Evolutionary conservation across 2,113 vertebrate genomes (phyloP), one percentile per base, ranked within the genome.

Genomic region (Podilymbus podiceps): DNA sequence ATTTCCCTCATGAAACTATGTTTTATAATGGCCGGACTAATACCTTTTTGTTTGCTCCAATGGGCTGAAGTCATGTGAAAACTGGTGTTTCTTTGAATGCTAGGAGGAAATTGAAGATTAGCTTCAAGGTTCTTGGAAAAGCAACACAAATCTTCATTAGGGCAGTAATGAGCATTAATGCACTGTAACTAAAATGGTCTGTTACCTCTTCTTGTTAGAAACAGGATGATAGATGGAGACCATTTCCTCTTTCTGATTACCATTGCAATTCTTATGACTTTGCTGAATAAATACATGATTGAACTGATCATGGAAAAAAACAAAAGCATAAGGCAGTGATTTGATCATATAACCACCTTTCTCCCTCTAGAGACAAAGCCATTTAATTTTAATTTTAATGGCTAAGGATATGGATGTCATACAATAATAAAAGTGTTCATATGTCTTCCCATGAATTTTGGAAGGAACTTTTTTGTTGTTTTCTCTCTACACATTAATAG

Each of bases 101-200:
- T 47, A 55, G 62, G 72, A 96, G 90, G 86, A 97, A 97, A 96
- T 84, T 66, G 20, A 95, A 95, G 93, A 97, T 92, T 96, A 95
- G 47, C 75, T 95, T 85, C 81, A 91, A 95, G 60, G 69, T 95
- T 94, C 95, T 96, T 96, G 94, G 84, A 96, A 96, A 97, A 96
- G 88, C 83, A 97, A 96, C 94, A 97, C 97, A 96, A 96, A 98
- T 98, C 97, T 97, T 98, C 95, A 98, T 97, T 97, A 98, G 79
- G 73, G 46, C 42, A 85, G 74, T 97, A 97, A 97, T 97, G 97
- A 97, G 93, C 95, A 96, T 95, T 98, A 97, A 97, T 97, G 88
- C 90, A 93, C 93, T 98, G 95, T 94, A 97, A 97, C 97, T 95
- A 95, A 97, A 98, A 96, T 89, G 95, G 75, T 93, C 92, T 97